phyloP scores from a whole-genome alignment of 30 jellyfish, hydroid and myxozoan genomes.

The Clytia hemisphaerica region DNA sequence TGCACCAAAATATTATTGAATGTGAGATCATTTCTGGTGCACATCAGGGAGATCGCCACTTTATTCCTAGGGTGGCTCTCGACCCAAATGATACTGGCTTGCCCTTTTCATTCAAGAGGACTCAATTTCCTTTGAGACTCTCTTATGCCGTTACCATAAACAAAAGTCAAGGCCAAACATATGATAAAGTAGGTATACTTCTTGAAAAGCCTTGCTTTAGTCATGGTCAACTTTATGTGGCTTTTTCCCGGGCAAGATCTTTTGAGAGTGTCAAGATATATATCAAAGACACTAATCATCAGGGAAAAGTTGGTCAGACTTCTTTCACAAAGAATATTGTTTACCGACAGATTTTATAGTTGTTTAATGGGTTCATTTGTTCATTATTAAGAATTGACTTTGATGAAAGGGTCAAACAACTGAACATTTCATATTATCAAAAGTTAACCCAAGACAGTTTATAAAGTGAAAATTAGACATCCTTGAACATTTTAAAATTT shows the following conservation, averaged over 20 bases:
- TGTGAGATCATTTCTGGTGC: conserved; percentile 30
- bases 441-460: too few species aligned
- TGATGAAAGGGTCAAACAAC: too few species aligned
- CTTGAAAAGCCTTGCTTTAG: not conserved
- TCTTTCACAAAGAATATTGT: too few species aligned
- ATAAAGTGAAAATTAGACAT: too few species aligned
- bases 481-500: too few species aligned
- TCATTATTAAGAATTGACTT: too few species aligned
- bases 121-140: conserved; percentile 39
- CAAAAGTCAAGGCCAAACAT: conserved; percentile 48
- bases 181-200: conserved; percentile 26
- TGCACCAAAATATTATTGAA: not conserved
- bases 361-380: too few species aligned
- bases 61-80: conserved; percentile 28
- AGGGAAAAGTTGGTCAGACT: too few species aligned
- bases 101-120: conserved; percentile 9
- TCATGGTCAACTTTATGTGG: conserved; percentile 5
- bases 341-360: too few species aligned
- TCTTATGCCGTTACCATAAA: conserved; percentile 45
- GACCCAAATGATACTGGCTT: conserved; percentile 39
- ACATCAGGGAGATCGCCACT: conserved; percentile 9
- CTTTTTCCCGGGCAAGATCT: conserved; percentile 2
- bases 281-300: too few species aligned
- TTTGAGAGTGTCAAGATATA: conserved; percentile 1
- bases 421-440: too few species aligned